A percentile compares a stretch with the other conserved stretches of the same genome.
These are phyloP conservation scores for Cyprinodon variegatus DNA, from an alignment of 2,113 vertebrate genomes.

Conservation along the genomic window DNA sequence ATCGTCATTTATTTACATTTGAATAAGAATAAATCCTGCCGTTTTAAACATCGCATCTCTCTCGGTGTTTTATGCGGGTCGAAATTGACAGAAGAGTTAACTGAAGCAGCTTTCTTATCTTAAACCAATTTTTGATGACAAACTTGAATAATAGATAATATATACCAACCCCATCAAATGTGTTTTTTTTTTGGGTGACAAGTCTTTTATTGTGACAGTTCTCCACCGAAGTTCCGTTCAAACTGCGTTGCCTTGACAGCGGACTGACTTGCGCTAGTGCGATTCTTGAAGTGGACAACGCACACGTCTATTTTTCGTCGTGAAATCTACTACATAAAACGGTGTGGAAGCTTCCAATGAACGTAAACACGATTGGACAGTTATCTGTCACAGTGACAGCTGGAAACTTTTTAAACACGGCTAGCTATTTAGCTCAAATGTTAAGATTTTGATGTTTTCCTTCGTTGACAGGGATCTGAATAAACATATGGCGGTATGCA, in stretches of 20 bases:
- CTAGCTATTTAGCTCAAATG: background rate
- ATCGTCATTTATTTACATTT: no score
- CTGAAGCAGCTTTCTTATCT: no score
- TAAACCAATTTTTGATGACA: background rate
- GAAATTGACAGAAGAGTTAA: no score
- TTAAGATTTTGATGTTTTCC: background rate
- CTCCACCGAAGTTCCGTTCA: background rate
- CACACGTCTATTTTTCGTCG: background rate
- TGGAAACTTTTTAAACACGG: background rate
- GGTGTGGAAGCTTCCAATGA: constrained; percentile 11
- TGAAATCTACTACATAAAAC: background rate
- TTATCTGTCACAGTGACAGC: background rate
- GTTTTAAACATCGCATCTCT: no score
- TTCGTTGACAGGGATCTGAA: background rate
- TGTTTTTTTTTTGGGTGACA: background rate
- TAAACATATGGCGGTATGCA: constrained; percentile 36
- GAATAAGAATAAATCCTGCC: no score
- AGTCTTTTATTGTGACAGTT: constrained; percentile 23
- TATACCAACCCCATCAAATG: no score
- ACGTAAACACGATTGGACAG: background rate
- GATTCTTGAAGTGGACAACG: constrained; percentile 22
- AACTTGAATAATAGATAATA: background rate
- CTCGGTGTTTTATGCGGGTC: no score
- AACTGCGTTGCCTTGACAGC: constrained; percentile 2
- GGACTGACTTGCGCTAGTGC: background rate